Evolutionary conservation across 2,797 vertebrate species (phyloP).

Genomic region (Naso thynnoides): DNA sequence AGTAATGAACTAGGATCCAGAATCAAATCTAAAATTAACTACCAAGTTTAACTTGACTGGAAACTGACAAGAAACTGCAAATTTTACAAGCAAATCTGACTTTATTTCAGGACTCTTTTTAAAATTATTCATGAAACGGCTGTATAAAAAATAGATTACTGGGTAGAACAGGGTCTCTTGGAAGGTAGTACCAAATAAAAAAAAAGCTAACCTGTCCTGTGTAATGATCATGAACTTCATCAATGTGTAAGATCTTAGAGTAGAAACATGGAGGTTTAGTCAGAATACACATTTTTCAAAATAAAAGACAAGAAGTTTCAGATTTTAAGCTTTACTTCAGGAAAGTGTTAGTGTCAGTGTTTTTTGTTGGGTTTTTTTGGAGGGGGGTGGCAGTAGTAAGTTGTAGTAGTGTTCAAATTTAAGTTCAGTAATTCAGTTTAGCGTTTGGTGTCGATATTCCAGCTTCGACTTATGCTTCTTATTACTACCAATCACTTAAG

Average conservation of each 20-base stretch:
- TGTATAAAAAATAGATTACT: too few species aligned
- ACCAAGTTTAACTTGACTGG: not conserved
- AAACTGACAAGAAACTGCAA: not conserved
- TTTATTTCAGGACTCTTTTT: not conserved
- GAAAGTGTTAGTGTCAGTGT: too few species aligned
- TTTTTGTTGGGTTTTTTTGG: not conserved
- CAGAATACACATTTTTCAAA: too few species aligned
- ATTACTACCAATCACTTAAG: slow-evolving; percentile 53
- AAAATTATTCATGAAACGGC: too few species aligned
- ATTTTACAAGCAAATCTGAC: not conserved
- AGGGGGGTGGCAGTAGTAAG: not conserved
- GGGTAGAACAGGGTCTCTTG: too few species aligned
- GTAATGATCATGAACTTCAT: too few species aligned
- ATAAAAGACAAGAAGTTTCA: too few species aligned
- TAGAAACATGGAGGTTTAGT: too few species aligned
- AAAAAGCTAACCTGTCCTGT: too few species aligned
- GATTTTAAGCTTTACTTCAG: too few species aligned
- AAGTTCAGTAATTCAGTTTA: not conserved
- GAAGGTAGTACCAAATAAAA: too few species aligned
- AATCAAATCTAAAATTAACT: not conserved
- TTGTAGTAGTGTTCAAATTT: not conserved
- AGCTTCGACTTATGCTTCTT: slow-evolving; percentile 48
- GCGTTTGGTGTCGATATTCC: slow-evolving; percentile 24
- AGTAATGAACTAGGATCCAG: not conserved
- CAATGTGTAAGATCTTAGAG: too few species aligned